Base-by-base conservation (phyloP, 2,888 invertebrate genomes). In the Papilio protenor region DNA sequence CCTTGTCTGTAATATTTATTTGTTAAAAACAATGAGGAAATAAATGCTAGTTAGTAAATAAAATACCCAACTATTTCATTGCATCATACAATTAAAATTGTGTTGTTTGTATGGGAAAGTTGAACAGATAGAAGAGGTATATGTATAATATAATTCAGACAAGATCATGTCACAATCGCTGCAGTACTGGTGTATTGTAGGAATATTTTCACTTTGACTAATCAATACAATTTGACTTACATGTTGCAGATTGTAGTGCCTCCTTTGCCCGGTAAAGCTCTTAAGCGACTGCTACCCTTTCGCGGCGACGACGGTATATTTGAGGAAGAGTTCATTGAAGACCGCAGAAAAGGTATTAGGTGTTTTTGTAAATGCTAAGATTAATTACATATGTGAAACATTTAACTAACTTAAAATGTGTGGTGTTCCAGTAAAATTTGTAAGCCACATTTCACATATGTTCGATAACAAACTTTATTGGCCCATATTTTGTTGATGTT, bases 281-380 rank as follows among this genome's bases (percentile, higher is more conserved):
- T 99, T 96, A 99, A 99, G 94, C 96, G 99, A 88, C 99, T 99
- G 92, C 96, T 99, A 94, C 99, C 99, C 27, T 99, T 99, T 95
- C 96, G 99, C 82, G 97, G 98, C 18, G 99, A 99, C 89, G 99
- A 99, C 95, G 99, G 99, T 76, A 98, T 99, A 87, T 99, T 99
- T 92, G 99, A 99, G 92, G 99, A 99, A 88, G 99, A 98, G 88
- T 99, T 99, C 91, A 99, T 99, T 88, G 99, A 99, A 92, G 99
- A 99, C 85, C 96, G 99, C 87, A 97, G 99, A 92, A 99, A 99
- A 96, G 99, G 95, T 94, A 78, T 3, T 23, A n/a, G 8, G 0
- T 55, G 5, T 8, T 10, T 55, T 40, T 40, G 40, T 40, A 49
- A 49, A 49, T 49, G 16, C 16, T 8, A 49, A n/a, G 33, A 40